Conservation (phyloP, 2,797 vertebrate genomes). For the Myripristis murdjan region DNA sequence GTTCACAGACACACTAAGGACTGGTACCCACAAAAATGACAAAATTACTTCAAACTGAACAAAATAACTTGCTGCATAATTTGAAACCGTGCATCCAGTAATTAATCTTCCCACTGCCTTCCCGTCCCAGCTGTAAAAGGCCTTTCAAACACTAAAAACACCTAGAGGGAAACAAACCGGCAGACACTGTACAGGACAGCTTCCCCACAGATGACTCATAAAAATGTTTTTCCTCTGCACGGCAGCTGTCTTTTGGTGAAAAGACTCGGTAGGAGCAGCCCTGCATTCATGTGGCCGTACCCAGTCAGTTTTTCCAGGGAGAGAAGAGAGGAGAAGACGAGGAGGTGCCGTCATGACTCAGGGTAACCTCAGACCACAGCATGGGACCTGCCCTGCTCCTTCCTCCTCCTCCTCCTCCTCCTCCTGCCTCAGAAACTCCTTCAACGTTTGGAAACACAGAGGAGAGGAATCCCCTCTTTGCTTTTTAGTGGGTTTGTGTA, state of each 20-base stretch:
- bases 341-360: slow-evolving; percentile 65
- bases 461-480: slow-evolving; percentile 16
- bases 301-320: slow-evolving; percentile 71
- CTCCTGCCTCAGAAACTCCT: slow-evolving; percentile 10
- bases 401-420: slow-evolving; percentile 2
- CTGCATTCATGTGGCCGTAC: slow-evolving; percentile 45
- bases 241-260: slow-evolving; percentile 35
- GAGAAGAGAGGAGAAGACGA: slow-evolving; percentile 26
- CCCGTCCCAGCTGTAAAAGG: no score
- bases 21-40: no score
- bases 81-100: not conserved
- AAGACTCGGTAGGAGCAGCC: slow-evolving; percentile 30
- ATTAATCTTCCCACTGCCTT: no score
- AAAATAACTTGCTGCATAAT: not conserved
- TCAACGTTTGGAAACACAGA: not conserved
- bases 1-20: no score
- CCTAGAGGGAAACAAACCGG: slow-evolving; percentile 4
- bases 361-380: slow-evolving; percentile 67
- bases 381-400: slow-evolving; percentile 31
- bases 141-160: slow-evolving; percentile 4
- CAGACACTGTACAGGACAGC: not conserved
- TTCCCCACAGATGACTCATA: slow-evolving; percentile 47
- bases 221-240: slow-evolving; percentile 16
- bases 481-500: not conserved
- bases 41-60: not conserved